A percentile compares a stretch with the other conserved stretches of the same genome.
Conservation (phyloP, 2,888 invertebrate species). For the Zelleria hepariella region DNA sequence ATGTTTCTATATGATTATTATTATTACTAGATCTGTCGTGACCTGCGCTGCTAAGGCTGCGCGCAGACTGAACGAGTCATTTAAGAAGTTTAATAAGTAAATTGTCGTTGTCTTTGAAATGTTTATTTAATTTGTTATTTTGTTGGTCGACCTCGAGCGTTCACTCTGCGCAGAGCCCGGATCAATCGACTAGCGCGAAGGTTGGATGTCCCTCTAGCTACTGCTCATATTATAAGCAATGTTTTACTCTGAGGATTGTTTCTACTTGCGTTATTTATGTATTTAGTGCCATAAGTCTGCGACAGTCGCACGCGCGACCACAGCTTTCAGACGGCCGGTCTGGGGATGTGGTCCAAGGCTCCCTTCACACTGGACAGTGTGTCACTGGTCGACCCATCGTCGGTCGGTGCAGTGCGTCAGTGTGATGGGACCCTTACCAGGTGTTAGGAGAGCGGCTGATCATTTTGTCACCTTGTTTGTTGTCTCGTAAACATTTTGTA, state of each 20-base stretch:
- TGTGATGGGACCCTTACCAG: not conserved
- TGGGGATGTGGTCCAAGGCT: not conserved
- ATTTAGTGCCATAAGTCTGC: constrained; percentile 22
- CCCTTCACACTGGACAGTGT: not conserved
- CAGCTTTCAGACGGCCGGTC: not conserved
- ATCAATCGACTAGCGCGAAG: not conserved
- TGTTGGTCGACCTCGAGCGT: not conserved
- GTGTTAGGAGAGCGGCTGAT: not conserved
- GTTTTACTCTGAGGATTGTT: constrained; percentile 16
- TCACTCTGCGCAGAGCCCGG: not conserved
- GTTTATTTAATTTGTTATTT: not conserved
- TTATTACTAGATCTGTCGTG: not conserved
- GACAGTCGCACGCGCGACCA: not conserved
- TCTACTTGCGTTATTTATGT: constrained; percentile 17
- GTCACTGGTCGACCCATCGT: not conserved
- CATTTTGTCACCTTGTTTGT: constrained; percentile 1
- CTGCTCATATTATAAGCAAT: constrained; percentile 13
- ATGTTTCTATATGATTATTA: not conserved
- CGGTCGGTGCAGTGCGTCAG: not conserved
- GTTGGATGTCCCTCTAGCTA: not conserved
- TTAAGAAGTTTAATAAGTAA: not conserved
- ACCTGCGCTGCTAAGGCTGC: not conserved
- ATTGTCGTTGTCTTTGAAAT: not conserved
- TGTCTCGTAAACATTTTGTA: constrained; percentile 16
- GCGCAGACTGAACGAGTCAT: not conserved